Evolutionary conservation across 2,113 vertebrate species (phyloP).

Genomic region (Triplophysa siluroides): DNA sequence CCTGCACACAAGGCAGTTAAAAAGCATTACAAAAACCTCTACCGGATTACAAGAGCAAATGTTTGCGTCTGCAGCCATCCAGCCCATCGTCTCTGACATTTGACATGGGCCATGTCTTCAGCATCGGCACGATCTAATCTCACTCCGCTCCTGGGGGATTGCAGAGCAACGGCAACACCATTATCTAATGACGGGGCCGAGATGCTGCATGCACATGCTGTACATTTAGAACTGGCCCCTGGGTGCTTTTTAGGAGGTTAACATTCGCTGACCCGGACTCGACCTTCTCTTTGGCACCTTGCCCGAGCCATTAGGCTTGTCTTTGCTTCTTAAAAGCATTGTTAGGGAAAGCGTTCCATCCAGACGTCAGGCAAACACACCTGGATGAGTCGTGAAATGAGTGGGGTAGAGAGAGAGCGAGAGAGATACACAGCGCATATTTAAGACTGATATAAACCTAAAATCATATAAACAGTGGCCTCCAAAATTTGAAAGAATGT

Average conservation of each 20-base stretch:
- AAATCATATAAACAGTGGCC: not conserved
- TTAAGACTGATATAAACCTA: constrained; percentile 7
- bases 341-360: constrained; percentile 18
- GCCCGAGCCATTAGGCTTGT: constrained; percentile 50
- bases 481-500: too few relatives aligned
- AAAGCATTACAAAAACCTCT: constrained; percentile 38
- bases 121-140: constrained; percentile 27
- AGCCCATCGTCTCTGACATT: constrained; percentile 33
- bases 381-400: constrained; percentile 11
- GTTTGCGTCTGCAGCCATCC: constrained; percentile 31
- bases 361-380: constrained; percentile 42
- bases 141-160: constrained; percentile 2
- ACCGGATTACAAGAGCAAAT: constrained; percentile 47
- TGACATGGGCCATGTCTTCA: constrained; percentile 33
- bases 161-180: not conserved
- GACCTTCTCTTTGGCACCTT: constrained; percentile 45
- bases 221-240: constrained; percentile 39
- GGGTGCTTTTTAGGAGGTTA: constrained; percentile 51
- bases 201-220: constrained; percentile 5
- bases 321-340: constrained; percentile 55
- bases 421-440: not conserved
- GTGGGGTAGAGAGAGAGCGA: not conserved
- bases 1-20: constrained; percentile 14
- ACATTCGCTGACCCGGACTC: constrained; percentile 47
- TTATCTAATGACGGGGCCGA: constrained; percentile 45